These are phyloP conservation scores for Marmota flaviventris DNA, from an alignment of 2,113 vertebrate genomes.

Conservation along the genomic window DNA sequence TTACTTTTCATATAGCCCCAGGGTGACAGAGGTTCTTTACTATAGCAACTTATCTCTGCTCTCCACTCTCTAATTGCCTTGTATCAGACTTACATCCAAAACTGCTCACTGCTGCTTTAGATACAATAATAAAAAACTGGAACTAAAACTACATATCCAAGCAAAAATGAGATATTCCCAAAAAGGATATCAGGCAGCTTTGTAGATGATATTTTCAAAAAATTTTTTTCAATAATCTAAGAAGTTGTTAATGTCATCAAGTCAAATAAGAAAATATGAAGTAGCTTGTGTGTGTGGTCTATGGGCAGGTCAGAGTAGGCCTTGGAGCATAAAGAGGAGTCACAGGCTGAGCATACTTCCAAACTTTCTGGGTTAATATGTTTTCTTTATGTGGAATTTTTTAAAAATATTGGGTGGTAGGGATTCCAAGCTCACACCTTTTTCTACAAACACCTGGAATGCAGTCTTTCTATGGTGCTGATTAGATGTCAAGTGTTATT, in stretches of 20 bases:
- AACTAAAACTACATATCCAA: conserved; percentile 31
- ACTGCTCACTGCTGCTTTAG: background rate
- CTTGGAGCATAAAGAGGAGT: background rate
- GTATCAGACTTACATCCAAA: background rate
- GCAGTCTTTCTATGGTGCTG: background rate
- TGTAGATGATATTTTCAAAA: background rate
- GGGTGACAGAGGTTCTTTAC: background rate
- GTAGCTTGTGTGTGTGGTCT: background rate
- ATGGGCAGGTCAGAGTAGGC: background rate
- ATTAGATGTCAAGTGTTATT: background rate
- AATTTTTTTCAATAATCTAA: background rate
- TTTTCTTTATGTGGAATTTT: conserved; percentile 24
- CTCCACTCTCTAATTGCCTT: background rate
- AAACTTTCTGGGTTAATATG: background rate
- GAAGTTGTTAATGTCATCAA: background rate
- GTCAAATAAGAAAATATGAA: conserved; percentile 21
- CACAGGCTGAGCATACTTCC: background rate
- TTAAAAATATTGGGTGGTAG: background rate
- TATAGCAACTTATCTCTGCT: background rate
- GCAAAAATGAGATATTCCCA: background rate
- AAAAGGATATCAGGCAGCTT: background rate
- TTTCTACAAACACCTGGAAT: background rate
- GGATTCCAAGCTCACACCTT: conserved; percentile 3
- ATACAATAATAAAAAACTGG: background rate
- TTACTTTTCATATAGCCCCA: background rate